phyloP scores from a whole-genome alignment of 2,113 vertebrate genomes.

The Leucopternis melanops region DNA sequence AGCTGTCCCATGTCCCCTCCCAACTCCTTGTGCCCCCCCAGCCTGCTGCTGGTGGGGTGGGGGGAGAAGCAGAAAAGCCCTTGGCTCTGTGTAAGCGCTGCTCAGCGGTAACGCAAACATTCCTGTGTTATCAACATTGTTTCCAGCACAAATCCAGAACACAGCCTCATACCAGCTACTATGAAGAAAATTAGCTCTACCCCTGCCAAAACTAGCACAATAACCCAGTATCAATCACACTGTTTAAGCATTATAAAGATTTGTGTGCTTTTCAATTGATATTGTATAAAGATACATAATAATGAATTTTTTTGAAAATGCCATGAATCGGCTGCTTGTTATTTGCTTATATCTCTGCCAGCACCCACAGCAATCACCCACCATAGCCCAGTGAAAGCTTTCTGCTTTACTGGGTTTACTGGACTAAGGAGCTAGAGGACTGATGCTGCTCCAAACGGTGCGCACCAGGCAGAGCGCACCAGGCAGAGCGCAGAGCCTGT shows the following conservation, averaged over 20 bases:
- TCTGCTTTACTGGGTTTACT: background rate
- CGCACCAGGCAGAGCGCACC: background rate
- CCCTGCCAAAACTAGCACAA: background rate
- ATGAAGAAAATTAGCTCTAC: too few species aligned
- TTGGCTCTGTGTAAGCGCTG: too few species aligned
- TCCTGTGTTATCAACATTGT: too few species aligned
- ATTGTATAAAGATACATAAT: background rate
- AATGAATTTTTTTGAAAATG: background rate
- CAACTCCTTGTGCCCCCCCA: too few species aligned
- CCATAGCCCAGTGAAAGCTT: background rate
- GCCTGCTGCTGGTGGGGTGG: too few species aligned
- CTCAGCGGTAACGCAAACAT: too few species aligned
- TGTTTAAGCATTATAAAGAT: background rate
- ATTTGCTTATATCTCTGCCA: background rate
- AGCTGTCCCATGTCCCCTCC: too few species aligned
- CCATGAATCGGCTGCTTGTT: background rate
- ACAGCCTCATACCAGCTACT: too few species aligned
- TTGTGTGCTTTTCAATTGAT: background rate
- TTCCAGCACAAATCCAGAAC: too few species aligned
- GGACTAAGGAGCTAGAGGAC: background rate
- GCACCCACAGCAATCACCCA: background rate
- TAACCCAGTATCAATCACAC: background rate
- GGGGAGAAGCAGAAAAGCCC: too few species aligned
- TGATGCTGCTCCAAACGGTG: rapidly evolving
- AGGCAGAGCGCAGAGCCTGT: background rate